Evolutionary conservation across 2,113 vertebrate genomes (phyloP), one percentile per base, ranked within the genome.

Genomic region (Oxyruncus cristatus): DNA sequence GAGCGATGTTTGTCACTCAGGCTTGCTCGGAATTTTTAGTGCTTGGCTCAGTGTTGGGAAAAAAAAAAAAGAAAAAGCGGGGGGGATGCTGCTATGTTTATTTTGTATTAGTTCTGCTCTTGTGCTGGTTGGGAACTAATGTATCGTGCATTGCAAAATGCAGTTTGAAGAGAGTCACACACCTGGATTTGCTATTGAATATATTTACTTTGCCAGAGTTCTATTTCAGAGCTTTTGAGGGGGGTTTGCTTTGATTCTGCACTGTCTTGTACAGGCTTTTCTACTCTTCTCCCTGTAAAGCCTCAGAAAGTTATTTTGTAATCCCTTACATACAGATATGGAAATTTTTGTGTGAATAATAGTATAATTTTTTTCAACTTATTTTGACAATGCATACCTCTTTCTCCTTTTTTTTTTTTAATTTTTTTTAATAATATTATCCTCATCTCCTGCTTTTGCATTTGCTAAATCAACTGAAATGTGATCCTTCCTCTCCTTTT

Each of bases 1-100:
- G 73, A 94, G 61, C 22, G 91, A 95, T 95, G 93, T 87, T 95
- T 91, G 88, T 95, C 94, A 95, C 65, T 82, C 89, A 82, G 89
- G 17, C 35, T 20, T 85, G 93, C 52, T 94, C 70, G 52, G 77
- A 93, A 94, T 95, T 92, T 94, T 85, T 58, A 95, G 77, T 82
- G 73, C 62, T 85, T 68, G 82, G 70, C 61, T 94, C 41, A 41
- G 49, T 55, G 52, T 33, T 55, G 12, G 49, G 35, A 6, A 6
- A 33, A 32, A 46, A 37, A 33, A 67, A 59, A 67, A 46, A 37
- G 9, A 41, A 41, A 41, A 41, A 41, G 12, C 39, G 12, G 1
- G 12, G 16, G 2, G 1, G 26, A 53, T 46, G 21, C 16, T 39
- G 33, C 39, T 89, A 56, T 53, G 35, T 92, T 87, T 75, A 49